Evolutionary conservation across 2,888 invertebrate genomes (phyloP), one percentile per base, ranked within the genome.

Genomic region (Hipparchia sbordonii): DNA sequence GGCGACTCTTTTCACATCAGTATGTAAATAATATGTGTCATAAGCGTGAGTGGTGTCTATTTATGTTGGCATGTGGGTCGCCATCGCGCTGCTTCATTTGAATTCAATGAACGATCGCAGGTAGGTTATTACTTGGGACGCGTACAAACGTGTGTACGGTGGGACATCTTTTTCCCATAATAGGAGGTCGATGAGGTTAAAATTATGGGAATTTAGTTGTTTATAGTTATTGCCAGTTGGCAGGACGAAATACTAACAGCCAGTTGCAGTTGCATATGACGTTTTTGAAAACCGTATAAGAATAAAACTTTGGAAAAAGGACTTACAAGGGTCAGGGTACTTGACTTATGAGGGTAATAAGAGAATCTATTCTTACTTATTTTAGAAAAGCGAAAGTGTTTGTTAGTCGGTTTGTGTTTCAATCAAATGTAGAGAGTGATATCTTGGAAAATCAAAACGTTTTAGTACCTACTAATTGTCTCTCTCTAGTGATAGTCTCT

Each of bases 91-190:
- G 74, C 68, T 75, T 79, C 77, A 81, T 81, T 81, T 82, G 79
- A 79, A 82, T 82, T 78, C 80, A 80, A 80, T 80, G 79, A 79
- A 76, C 78, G 82, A 80, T 79, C 79, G 76, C 77, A 76, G 77
- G 77, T 80, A 78, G 79, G 79, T 79, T 80, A 78, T 77, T 78
- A 81, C 80, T 77, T 77, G 77, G 75, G 77, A 70, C 77, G 78
- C 79, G 80, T 81, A 84, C 81, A 72, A 78, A 80, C 79, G 75
- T 78, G 70, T 74, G 72, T 78, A 78, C 77, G 77, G 78, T 74
- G 76, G 71, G 78, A 78, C 79, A 77, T 77, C 77, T 80, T 81
- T 79, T 79, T 79, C 76, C 78, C 76, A 76, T 78, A 79, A 76
- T 77, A 76, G 77, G 77, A 71, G n/a, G 51, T 13, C 59, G 70